Evolutionary conservation across 2,113 vertebrate species (phyloP).

Genomic region (Ginglymostoma cirratum): DNA sequence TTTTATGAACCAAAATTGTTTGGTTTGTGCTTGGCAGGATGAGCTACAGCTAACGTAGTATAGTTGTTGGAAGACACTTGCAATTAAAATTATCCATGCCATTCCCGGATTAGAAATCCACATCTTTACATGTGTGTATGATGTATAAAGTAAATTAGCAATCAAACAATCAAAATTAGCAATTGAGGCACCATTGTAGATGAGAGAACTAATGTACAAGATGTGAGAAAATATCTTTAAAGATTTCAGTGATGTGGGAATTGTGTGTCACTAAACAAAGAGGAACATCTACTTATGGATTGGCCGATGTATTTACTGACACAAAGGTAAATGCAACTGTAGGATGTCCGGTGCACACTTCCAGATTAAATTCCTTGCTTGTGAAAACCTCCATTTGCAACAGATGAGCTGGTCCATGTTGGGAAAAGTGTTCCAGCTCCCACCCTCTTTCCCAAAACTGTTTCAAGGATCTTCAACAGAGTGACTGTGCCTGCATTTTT

Average conservation of each 20-base stretch:
- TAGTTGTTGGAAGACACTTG: not conserved
- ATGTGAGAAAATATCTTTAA: not conserved
- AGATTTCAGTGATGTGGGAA: not conserved
- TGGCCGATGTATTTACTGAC: not conserved
- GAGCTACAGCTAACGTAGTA: not conserved
- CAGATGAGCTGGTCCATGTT: not conserved
- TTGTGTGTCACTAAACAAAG: not conserved
- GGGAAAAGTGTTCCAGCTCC: not conserved
- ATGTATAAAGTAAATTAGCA: not conserved
- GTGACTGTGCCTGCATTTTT: not conserved
- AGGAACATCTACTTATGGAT: not conserved
- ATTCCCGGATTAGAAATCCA: not conserved
- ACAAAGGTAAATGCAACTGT: not conserved
- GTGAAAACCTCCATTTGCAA: not conserved
- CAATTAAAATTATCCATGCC: not conserved
- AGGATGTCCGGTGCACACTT: not conserved
- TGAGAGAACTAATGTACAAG: not conserved
- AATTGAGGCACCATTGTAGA: not conserved
- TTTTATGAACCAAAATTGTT: not conserved
- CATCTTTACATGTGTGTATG: not conserved
- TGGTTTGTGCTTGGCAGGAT: not conserved
- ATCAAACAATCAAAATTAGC: not conserved
- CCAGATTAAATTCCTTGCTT: not conserved
- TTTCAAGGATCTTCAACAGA: not conserved
- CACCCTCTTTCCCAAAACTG: not conserved